These are phyloP conservation scores for Polyergus mexicanus DNA, from an alignment of 1,140 invertebrate genomes.

Conservation along the genomic window DNA sequence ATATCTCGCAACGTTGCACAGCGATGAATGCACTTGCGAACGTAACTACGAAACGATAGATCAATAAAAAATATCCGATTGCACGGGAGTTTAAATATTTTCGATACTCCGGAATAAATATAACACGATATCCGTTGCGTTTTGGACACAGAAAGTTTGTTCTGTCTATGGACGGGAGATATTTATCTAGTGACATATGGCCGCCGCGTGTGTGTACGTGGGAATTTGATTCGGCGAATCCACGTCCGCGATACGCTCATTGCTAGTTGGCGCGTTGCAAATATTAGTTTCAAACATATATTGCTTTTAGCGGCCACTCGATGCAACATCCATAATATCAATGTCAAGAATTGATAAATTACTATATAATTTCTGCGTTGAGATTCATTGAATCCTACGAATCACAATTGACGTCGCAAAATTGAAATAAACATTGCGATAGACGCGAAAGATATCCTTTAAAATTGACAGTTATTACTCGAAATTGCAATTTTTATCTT, in stretches of 20 bases:
- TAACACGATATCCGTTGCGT: conserved; percentile 5
- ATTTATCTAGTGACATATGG: conserved; percentile 53
- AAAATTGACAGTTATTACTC: conserved; percentile 11
- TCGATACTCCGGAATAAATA: conserved; percentile 51
- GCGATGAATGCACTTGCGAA: neutral
- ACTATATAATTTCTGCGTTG: conserved; percentile 10
- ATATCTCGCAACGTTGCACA: neutral
- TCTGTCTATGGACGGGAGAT: conserved; percentile 34
- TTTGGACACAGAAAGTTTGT: conserved; percentile 41
- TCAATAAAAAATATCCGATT: conserved; percentile 47
- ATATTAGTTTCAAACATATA: conserved; percentile 56
- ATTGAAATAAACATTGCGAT: neutral
- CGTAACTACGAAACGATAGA: conserved; percentile 22
- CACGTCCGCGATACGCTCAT: conserved; percentile 20
- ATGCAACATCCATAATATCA: conserved; percentile 32
- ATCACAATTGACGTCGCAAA: neutral
- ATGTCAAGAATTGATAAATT: conserved; percentile 37
- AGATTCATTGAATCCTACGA: neutral
- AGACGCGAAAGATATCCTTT: neutral
- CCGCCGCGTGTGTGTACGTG: neutral
- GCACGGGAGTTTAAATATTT: conserved; percentile 43
- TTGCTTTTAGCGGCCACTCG: conserved; percentile 34
- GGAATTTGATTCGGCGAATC: conserved; percentile 41
- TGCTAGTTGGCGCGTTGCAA: conserved; percentile 29
- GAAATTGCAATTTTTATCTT: neutral